Base-by-base conservation (phyloP, 2,113 vertebrate genomes). In the Pseudopodoces humilis region DNA sequence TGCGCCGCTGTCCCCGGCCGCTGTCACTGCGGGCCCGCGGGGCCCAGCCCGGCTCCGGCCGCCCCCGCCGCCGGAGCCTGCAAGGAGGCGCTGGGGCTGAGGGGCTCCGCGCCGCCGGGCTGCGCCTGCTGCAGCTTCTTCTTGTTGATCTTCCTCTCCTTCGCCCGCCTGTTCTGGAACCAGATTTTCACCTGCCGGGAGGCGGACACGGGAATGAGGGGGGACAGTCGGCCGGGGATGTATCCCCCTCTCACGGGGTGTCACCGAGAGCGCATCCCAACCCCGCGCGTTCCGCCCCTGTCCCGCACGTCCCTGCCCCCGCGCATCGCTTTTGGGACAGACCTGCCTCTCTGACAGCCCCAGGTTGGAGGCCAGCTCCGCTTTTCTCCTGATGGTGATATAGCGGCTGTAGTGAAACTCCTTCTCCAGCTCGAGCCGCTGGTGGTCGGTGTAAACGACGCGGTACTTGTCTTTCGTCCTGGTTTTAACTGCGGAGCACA, bases 401-500 rank as follows among this genome's bases (percentile, higher is more conserved):
- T 98, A 98, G 53, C 98, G 98, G 49, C 98, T 98, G 58, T 98
- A 98, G 82, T 98, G 98, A 79, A 98, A 98, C 90, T 98, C 98
- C 78, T 98, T 98, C 97, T 98, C 98, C 96, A 98, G 96, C 88
- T 98, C 98, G 91, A 98, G 96, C 27, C 98, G 94, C 97, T 98
- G 98, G 94, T 98, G 98, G 96, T 98, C 98, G 7, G 98, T 98
- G 96, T 98, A 98, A 83, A 98, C 98, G 11, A 98, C 98, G 12
- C 98, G 97, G 86, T 98, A 98, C 87, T 98, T 98, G 95, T 98
- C 98, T 97, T 98, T 98, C 70, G 98, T 98, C 93, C 98, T 97
- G 86, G 98, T 98, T 97, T 98, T 98, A 95, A 98, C 98, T 98
- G 96, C 62, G 70, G 86, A 82, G 87, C 86, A 97, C 63, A 95